Base-by-base conservation (phyloP, 2,888 invertebrate genomes). In the Rutpela maculata region DNA sequence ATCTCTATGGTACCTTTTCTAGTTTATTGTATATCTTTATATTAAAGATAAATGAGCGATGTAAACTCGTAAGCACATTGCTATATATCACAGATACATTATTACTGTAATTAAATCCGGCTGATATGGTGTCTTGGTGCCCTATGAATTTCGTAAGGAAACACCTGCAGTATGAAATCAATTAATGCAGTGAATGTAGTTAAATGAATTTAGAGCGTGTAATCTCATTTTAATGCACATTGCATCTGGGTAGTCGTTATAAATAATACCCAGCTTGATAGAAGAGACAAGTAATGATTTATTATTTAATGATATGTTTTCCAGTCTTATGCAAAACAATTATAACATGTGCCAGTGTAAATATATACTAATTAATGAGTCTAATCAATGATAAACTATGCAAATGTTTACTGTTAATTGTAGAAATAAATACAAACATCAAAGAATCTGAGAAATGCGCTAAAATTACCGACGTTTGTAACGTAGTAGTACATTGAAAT, bases 171-270 rank as follows among this genome's bases (percentile, higher is more conserved):
- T 38, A 17, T 65, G 31, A 65, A 65, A 17, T 65, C 38, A 65
- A 9, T 65, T 65, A 65, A 65, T 65, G 65, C n/a, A 65, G 65
- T 65, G 65, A 31, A 35, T 65, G 65, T 65, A 65, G 38, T 35
- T 65, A 65, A 65, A 38, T 65, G 35, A 65, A 65, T 65, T 65
- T 38, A 65, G 65, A 65, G 35, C 65, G 26, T 26, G 65, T 18
- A 65, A 65, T 65, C 31, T 38, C n/a, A 11, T 17, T 65, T 65
- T 38, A 65, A 35, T 65, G 26, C 65, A n/a, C n/a, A 65, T 38
- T 31, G 19, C 31, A 65, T 38, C 35, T 26, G 26, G 11, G 26
- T 35, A 38, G 38, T 11, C 4, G 38, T 17, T 65, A 65, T 65
- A 65, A 35, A 35, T n/a, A 65, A 65, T 65, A 65, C 38, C 26